Conservation (phyloP, 1,140 invertebrate genomes). For the Bacillus rossius region DNA sequence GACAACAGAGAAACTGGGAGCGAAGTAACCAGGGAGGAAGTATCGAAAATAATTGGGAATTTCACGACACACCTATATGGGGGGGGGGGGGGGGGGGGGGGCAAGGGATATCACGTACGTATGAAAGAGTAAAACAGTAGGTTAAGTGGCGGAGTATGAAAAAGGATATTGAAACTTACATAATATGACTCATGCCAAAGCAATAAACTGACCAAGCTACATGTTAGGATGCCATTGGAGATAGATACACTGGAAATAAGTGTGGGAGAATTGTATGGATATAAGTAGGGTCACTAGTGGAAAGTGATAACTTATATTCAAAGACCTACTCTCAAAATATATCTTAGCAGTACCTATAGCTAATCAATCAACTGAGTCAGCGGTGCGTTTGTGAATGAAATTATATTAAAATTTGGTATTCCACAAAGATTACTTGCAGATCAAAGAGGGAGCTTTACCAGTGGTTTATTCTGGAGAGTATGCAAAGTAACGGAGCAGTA, state of each 20-base stretch:
- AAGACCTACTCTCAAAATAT: conserved; percentile 20
- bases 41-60: background rate
- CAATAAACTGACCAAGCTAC: background rate
- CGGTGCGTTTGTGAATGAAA: background rate
- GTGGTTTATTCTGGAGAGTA: background rate
- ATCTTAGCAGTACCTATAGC: conserved; percentile 2
- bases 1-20: no score
- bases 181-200: background rate
- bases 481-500: background rate
- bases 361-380: conserved; percentile 2
- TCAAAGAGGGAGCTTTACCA: background rate
- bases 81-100: no score
- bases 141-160: background rate
- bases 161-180: background rate
- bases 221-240: background rate
- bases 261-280: conserved; percentile 12
- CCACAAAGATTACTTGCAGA: background rate
- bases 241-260: background rate
- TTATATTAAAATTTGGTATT: background rate
- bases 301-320: conserved; percentile 4
- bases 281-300: conserved; percentile 14
- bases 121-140: conserved; percentile 4
- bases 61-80: background rate
- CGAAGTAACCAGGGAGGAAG: background rate
- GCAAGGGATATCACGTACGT: conserved; percentile 1